Conservation (phyloP, 2,888 invertebrate species). For the Kryphioiulus occultus region DNA sequence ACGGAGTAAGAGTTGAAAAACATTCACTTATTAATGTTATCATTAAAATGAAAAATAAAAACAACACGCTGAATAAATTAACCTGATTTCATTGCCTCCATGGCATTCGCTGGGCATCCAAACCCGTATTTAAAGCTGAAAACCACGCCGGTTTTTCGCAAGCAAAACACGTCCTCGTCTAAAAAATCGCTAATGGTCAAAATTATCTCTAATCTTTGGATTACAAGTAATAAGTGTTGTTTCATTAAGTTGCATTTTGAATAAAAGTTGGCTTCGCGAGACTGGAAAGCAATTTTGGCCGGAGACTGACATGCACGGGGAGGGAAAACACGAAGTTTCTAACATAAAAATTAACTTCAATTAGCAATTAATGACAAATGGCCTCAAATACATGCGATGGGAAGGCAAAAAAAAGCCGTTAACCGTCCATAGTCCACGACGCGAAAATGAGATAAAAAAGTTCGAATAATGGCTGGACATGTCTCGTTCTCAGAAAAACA, state of each 20-base stretch:
- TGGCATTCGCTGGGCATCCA: not conserved
- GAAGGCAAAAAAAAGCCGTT: not conserved
- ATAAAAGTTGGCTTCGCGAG: slow-evolving; percentile 11
- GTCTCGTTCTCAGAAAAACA: not conserved
- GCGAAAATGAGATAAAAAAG: not conserved
- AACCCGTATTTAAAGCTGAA: slow-evolving; percentile 26
- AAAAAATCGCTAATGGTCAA: slow-evolving; percentile 33
- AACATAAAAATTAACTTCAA: slow-evolving; percentile 40
- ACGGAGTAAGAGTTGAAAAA: slow-evolving; percentile 28
- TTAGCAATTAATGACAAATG: slow-evolving; percentile 39
- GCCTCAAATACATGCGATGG: not conserved
- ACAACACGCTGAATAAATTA: slow-evolving; percentile 39
- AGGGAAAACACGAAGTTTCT: slow-evolving; percentile 2
- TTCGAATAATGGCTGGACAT: not conserved
- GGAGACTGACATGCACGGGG: slow-evolving; percentile 11
- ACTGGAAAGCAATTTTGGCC: slow-evolving; percentile 16
- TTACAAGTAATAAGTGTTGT: slow-evolving; percentile 40
- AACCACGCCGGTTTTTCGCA: not conserved
- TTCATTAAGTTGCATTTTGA: slow-evolving; percentile 38
- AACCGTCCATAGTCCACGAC: not conserved
- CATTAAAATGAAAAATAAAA: slow-evolving; percentile 40
- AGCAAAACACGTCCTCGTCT: not conserved
- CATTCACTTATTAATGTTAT: slow-evolving; percentile 40
- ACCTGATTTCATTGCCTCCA: slow-evolving; percentile 1
- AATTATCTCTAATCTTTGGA: slow-evolving; percentile 40